Evolutionary conservation across 2,888 invertebrate species (phyloP).

Genomic region (Hirtodrosophila confusa): DNA sequence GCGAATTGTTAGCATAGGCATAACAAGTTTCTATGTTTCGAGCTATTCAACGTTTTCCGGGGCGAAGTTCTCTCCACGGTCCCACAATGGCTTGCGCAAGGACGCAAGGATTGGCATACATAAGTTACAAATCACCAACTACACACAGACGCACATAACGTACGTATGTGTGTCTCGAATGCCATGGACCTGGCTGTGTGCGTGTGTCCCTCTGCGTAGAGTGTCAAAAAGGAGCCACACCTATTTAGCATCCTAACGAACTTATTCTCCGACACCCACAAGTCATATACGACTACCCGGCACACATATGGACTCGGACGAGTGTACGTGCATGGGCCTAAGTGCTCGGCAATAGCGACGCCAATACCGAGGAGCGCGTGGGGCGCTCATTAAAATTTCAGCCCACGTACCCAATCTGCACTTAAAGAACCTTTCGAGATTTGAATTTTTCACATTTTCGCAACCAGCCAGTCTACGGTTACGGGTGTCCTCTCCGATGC

Average conservation of each 20-base stretch:
- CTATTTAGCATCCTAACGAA: constrained; percentile 70
- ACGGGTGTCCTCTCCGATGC: constrained; percentile 11
- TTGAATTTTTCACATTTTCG: constrained; percentile 74
- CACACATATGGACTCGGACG: constrained; percentile 18
- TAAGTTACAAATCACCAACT: constrained; percentile 65
- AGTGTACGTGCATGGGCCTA: constrained; percentile 54
- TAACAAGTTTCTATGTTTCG: constrained; percentile 15
- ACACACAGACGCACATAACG: constrained; percentile 29
- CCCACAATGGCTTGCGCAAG: constrained; percentile 17
- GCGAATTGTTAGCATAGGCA: constrained; percentile 11
- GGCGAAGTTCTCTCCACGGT: neutral
- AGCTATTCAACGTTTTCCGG: constrained; percentile 10
- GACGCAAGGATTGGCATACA: constrained; percentile 47
- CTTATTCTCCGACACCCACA: constrained; percentile 49
- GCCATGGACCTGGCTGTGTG: constrained; percentile 1
- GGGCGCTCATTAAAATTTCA: constrained; percentile 74
- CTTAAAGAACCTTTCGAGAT: constrained; percentile 74
- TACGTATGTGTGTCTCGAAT: constrained; percentile 5
- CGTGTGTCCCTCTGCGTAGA: constrained; percentile 26
- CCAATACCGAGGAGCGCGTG: constrained; percentile 28
- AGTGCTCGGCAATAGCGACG: constrained; percentile 50
- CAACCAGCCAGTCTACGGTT: constrained; percentile 49
- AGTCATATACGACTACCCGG: neutral
- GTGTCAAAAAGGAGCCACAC: constrained; percentile 45
- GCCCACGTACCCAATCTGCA: constrained; percentile 73